Conservation (phyloP, 1,140 invertebrate genomes). For the Aphelenchoides avenae region DNA sequence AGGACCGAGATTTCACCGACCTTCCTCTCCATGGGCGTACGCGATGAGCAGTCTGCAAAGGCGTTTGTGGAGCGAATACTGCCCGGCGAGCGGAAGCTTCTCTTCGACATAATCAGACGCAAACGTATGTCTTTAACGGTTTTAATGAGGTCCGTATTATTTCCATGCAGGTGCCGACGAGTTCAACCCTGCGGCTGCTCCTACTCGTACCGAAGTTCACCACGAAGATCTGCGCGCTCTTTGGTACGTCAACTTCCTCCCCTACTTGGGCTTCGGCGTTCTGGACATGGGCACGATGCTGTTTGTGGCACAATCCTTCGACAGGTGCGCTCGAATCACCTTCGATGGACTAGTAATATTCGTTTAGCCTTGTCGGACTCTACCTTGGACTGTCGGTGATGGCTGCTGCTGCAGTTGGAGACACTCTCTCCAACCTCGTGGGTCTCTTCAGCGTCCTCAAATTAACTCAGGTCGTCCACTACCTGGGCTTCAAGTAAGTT, state of each 20-base stretch:
- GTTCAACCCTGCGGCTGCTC: conserved; percentile 8
- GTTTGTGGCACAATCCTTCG: conserved; percentile 87
- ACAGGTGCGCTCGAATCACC: conserved; percentile 61
- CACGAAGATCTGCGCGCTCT: conserved; percentile 19
- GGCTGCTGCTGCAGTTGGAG: conserved; percentile 63
- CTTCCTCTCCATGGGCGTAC: conserved; percentile 8
- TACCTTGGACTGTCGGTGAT: conserved; percentile 24
- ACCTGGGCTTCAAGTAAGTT: conserved; percentile 62
- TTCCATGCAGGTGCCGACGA: conserved; percentile 6
- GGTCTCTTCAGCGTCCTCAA: conserved; percentile 87
- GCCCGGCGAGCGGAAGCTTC: conserved; percentile 14
- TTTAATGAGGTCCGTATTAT: not conserved
- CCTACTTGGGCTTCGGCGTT: conserved; percentile 90
- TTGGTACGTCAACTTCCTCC: conserved; percentile 72
- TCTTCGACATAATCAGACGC: conserved; percentile 28
- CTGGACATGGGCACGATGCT: conserved; percentile 94
- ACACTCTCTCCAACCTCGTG: conserved; percentile 82
- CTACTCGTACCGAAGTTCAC: conserved; percentile 15
- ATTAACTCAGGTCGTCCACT: conserved; percentile 69
- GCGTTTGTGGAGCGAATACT: conserved; percentile 15
- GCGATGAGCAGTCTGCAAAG: conserved; percentile 17
- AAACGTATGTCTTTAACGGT: conserved; percentile 9
- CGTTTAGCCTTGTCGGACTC: conserved; percentile 17
- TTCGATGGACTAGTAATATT: not conserved
- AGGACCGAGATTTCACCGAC: conserved; percentile 17